Evolutionary conservation across 2,888 invertebrate genomes (phyloP), one percentile per base, ranked within the genome.

Genomic region (Calameuta idolon): DNA sequence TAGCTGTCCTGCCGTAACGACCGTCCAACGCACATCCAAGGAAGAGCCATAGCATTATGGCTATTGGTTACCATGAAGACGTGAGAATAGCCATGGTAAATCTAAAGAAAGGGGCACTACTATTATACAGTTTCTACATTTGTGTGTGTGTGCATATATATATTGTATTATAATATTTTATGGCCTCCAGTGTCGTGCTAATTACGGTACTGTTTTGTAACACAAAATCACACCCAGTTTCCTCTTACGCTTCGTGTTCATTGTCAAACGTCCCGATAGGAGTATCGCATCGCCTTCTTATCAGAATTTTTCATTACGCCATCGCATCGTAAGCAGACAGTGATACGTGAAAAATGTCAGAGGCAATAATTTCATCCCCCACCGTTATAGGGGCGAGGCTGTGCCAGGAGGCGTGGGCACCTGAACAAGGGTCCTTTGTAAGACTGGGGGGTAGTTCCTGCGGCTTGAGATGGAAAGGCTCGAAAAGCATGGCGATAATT

Each of bases 191-290:
- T 23, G 23, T 23, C 77, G 80, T 85, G 87, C 87, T 88, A 88
- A 89, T 87, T 87, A 89, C 87, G 84, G 79, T 80, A 83, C 84
- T 87, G 86, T 89, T 90, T 90, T 88, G 88, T 88, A 90, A 89
- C 86, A 83, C 85, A 87, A 89, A 83, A 86, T 81, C 81, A 81
- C 79, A 80, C 81, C 77, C 82, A 80, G 80, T 87, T 87, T 89
- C 84, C 82, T 86, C 84, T 89, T 88, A 89, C 87, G 79, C 81
- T 69, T 30, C 30, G 40, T 5, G 40, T 40, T 40, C 40, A 40
- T 40, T 15, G 40, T 15, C 40, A 40, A 40, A 40, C 40, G 40
- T 40, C 5, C 40, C 40, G 23, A 55, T 55, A 15, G 23, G 23
- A 55, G 55, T 55, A 55, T 55, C 23, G 55, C 55, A 9, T 55